phyloP scores from a whole-genome alignment of 2,888 invertebrate genomes.

The Gymnosoma rotundatum region DNA sequence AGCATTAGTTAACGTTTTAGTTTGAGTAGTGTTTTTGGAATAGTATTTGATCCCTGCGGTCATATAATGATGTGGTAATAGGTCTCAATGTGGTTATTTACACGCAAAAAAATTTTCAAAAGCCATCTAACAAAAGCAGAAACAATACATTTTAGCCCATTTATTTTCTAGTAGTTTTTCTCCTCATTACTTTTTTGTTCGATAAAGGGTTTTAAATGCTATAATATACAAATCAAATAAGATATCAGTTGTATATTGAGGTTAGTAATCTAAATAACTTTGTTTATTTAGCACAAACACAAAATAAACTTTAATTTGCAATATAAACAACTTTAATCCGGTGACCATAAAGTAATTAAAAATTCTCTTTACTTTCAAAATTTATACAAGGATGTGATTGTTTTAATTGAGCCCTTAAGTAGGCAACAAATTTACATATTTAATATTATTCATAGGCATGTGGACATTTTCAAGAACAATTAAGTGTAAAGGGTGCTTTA shows the following conservation, averaged over 20 bases:
- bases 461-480: background rate
- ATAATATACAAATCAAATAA: background rate
- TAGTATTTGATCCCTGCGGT: conserved; percentile 76
- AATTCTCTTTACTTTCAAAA: background rate
- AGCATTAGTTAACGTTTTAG: conserved; percentile 65
- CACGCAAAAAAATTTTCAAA: conserved; percentile 59
- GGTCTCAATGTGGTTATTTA: conserved; percentile 71
- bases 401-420: conserved; percentile 16
- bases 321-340: conserved; percentile 36
- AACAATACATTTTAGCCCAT: conserved; percentile 40
- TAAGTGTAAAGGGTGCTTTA: too few species aligned
- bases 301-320: conserved; percentile 17
- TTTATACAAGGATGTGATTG: background rate
- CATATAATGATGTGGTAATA: conserved; percentile 79
- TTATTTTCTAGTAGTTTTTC: conserved; percentile 37
- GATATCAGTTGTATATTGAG: conserved; percentile 39
- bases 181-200: conserved; percentile 1
- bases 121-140: conserved; percentile 32
- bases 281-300: background rate
- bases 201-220: conserved; percentile 18
- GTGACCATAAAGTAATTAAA: conserved; percentile 39
- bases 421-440: conserved; percentile 8
- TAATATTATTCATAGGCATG: background rate
- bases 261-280: conserved; percentile 34
- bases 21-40: conserved; percentile 63